Evolutionary conservation across 2,888 invertebrate genomes (phyloP).

Genomic region (Exephanes ischioxanthus): DNA sequence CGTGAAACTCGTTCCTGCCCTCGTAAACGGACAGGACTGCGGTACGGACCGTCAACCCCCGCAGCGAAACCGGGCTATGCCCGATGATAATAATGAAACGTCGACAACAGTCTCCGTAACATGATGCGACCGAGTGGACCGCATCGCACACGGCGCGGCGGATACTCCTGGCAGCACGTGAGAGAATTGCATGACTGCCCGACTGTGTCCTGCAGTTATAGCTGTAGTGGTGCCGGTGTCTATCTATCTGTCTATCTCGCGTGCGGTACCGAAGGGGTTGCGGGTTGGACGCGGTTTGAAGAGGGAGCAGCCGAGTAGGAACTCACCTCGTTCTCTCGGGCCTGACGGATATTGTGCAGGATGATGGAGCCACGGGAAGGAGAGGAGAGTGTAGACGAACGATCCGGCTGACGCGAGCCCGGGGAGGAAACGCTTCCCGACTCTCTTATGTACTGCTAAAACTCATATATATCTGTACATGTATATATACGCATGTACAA

Average conservation of each 20-base stretch:
- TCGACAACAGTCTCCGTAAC: conserved; percentile 16
- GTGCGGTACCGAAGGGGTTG: not conserved
- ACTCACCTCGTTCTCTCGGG: conserved; percentile 39
- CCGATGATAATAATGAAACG: conserved; percentile 11
- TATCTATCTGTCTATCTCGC: conserved; percentile 7
- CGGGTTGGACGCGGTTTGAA: conserved; percentile 15
- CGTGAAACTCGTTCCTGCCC: not conserved
- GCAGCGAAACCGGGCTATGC: not conserved
- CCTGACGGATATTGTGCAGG: conserved; percentile 55
- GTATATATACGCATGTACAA: not conserved
- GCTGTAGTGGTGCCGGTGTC: not conserved
- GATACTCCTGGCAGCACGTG: not conserved
- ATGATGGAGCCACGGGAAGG: conserved; percentile 46
- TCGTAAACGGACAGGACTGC: not conserved
- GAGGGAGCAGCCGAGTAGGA: conserved; percentile 29
- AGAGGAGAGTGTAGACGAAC: conserved; percentile 35
- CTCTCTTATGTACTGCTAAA: conserved; percentile 18
- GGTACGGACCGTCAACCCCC: not conserved
- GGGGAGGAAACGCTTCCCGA: conserved; percentile 32
- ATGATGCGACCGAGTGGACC: conserved; percentile 10
- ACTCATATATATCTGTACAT: not conserved
- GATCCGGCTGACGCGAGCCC: conserved; percentile 9
- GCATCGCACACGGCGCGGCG: not conserved
- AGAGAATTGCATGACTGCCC: conserved; percentile 16
- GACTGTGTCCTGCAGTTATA: not conserved